A percentile compares a stretch with the other conserved stretches of the same genome.
These are phyloP conservation scores for Tenthredo notha DNA, from an alignment of 2,888 invertebrate species.

Conservation along the genomic window DNA sequence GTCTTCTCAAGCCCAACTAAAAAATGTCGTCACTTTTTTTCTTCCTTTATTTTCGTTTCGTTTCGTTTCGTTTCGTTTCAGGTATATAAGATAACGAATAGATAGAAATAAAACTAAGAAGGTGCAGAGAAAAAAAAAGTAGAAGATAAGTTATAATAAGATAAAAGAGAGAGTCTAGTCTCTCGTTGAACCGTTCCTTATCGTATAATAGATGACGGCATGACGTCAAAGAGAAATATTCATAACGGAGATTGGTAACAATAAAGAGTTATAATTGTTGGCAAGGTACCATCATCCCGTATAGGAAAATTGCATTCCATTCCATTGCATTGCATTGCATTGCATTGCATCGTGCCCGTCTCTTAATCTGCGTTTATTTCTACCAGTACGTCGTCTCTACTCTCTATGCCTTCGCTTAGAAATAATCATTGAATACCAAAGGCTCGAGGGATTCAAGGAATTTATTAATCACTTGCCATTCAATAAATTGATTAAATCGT, in stretches of 20 bases:
- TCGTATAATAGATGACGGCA: constrained; percentile 28
- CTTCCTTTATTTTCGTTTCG: neutral
- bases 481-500: constrained; percentile 29
- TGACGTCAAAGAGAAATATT: constrained; percentile 27
- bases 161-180: constrained; percentile 29
- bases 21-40: constrained; percentile 5
- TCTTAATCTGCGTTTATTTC: neutral
- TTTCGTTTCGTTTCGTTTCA: neutral
- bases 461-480: constrained; percentile 32
- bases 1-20: neutral
- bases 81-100: neutral
- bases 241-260: neutral
- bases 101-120: neutral
- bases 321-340: neutral
- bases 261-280: constrained; percentile 23
- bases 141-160: neutral
- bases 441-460: constrained; percentile 28
- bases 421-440: constrained; percentile 35
- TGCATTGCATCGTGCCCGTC: neutral
- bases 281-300: neutral
- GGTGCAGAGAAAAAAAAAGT: neutral
- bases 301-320: neutral
- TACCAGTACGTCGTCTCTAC: neutral
- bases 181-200: constrained; percentile 16
- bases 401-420: neutral